These are phyloP conservation scores for Dinoponera quadriceps DNA, from an alignment of 1,140 invertebrate species.

Conservation along the genomic window DNA sequence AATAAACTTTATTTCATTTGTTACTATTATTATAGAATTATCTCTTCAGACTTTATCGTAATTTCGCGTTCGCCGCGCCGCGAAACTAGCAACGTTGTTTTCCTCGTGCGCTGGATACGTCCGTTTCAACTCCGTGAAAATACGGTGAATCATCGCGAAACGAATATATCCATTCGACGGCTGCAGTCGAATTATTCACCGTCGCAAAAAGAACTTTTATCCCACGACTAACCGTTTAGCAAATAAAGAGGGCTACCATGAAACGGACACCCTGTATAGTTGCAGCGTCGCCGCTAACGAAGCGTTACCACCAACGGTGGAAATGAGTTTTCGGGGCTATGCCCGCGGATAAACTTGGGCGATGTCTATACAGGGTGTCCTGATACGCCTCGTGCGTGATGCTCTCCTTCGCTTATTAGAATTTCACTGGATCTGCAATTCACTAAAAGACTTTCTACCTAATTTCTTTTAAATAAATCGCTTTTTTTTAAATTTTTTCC, in stretches of 20 bases:
- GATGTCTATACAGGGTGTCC: neutral
- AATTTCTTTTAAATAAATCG: too few species aligned
- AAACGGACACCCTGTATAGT: constrained; percentile 14
- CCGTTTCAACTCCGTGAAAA: neutral
- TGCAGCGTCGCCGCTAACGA: constrained; percentile 35
- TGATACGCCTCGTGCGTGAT: too few species aligned
- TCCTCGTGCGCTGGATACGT: neutral
- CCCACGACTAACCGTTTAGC: neutral
- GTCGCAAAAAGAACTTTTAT: neutral
- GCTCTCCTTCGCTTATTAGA: too few species aligned
- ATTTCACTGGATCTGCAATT: neutral
- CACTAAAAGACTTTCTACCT: neutral
- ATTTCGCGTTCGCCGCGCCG: too few species aligned
- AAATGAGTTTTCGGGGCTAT: constrained; percentile 62
- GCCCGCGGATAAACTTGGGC: constrained; percentile 29
- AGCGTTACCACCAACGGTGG: constrained; percentile 24
- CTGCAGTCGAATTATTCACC: neutral
- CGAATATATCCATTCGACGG: neutral
- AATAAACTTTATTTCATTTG: too few species aligned
- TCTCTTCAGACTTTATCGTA: too few species aligned
- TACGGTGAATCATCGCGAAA: neutral
- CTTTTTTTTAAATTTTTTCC: too few species aligned
- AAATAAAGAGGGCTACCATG: neutral
- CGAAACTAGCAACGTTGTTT: too few species aligned
- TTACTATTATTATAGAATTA: too few species aligned